A percentile compares a stretch with the other conserved stretches of the same genome.
These are phyloP conservation scores for Balearica regulorum DNA, from an alignment of 2,797 vertebrate species.

Conservation along the genomic window DNA sequence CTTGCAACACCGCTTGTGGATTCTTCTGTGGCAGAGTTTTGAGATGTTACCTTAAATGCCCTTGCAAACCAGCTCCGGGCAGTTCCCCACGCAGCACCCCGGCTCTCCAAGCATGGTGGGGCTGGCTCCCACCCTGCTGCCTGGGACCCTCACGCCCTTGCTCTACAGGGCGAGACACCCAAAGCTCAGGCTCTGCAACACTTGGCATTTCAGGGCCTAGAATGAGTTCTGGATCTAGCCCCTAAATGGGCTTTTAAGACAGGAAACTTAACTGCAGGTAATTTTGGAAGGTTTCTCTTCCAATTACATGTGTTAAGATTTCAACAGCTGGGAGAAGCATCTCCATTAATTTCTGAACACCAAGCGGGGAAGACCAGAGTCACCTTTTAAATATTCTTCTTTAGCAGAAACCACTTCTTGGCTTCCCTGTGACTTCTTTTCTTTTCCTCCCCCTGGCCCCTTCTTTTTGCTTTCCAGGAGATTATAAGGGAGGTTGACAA, in stretches of 20 bases:
- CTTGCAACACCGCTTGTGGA: background rate
- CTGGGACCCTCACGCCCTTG: background rate
- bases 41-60: background rate
- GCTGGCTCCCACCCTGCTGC: background rate
- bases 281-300: background rate
- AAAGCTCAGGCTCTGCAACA: background rate
- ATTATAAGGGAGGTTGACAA: slow-evolving; percentile 23
- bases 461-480: slow-evolving; percentile 36
- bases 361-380: background rate
- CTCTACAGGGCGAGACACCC: background rate
- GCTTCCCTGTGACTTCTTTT: background rate
- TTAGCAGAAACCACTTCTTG: background rate
- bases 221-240: background rate
- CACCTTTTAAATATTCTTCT: background rate
- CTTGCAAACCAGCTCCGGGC: background rate
- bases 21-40: background rate
- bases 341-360: background rate
- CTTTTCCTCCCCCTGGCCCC: background rate
- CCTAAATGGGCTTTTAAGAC: background rate
- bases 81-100: background rate
- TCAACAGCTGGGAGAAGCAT: background rate
- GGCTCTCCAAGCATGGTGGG: background rate
- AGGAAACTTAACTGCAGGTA: no score
- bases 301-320: background rate
- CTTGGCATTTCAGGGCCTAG: fast-evolving